Percentiles rank a stretch among this genome's conserved stretches.
Conservation (phyloP, 2,888 invertebrate genomes). For the Amblyteles armatorius region DNA sequence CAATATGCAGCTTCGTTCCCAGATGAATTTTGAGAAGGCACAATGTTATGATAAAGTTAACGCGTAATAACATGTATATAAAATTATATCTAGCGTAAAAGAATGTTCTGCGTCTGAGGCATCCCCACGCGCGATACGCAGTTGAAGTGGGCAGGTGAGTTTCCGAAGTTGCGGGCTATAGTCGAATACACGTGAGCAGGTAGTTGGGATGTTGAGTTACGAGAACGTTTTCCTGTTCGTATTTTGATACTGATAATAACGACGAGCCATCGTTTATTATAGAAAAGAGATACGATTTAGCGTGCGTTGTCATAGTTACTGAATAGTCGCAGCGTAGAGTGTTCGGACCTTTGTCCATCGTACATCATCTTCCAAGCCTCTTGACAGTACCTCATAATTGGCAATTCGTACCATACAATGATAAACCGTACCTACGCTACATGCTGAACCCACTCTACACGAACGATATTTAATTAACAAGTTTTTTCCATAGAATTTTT, state of each 20-base stretch:
- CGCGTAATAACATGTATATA: too few relatives aligned
- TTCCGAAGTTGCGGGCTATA: too few relatives aligned
- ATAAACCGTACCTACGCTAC: conserved; percentile 17
- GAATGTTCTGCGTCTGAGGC: too few relatives aligned
- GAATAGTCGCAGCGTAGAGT: conserved; percentile 57
- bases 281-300: conserved; percentile 61
- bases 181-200: too few relatives aligned
- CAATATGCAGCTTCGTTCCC: too few relatives aligned
- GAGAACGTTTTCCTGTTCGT: conserved; percentile 22
- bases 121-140: too few relatives aligned
- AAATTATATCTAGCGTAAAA: too few relatives aligned
- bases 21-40: too few relatives aligned
- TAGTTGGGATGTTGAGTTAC: conserved; percentile 1
- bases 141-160: too few relatives aligned
- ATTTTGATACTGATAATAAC: conserved; percentile 20
- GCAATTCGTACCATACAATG: background rate
- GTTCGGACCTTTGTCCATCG: conserved; percentile 48
- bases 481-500: conserved; percentile 45
- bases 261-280: conserved; percentile 51
- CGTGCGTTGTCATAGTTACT: conserved; percentile 39
- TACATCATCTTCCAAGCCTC: conserved; percentile 28
- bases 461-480: conserved; percentile 27
- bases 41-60: too few relatives aligned
- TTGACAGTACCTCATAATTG: background rate
- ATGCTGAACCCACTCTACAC: conserved; percentile 35